Evolutionary conservation across 2,797 vertebrate genomes (phyloP).

Genomic region (Vultur gryphus): DNA sequence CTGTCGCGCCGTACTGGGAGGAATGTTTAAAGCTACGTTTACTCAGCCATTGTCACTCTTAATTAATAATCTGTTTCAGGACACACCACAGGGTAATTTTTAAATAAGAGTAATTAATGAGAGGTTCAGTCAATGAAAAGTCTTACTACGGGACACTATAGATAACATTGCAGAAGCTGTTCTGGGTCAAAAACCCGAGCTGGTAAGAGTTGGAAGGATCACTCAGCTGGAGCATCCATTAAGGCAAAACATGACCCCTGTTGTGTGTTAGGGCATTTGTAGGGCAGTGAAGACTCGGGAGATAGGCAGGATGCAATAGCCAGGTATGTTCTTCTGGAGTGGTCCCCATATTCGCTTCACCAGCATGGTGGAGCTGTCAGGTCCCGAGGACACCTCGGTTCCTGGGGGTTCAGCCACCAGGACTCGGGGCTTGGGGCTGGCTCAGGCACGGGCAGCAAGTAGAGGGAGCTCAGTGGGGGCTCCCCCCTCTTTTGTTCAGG

Average conservation of each 20-base stretch:
- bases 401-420: background rate
- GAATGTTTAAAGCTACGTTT: background rate
- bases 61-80: background rate
- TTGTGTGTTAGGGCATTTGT: background rate
- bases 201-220: background rate
- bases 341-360: background rate
- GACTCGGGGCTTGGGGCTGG: background rate
- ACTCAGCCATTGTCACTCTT: background rate
- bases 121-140: background rate
- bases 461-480: background rate
- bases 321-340: background rate
- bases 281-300: background rate
- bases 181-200: background rate
- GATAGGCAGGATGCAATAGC: background rate
- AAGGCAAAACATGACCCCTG: background rate
- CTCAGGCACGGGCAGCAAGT: background rate
- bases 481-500: background rate
- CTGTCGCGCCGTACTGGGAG: background rate
- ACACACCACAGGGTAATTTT: background rate
- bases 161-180: background rate
- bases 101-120: background rate
- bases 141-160: background rate
- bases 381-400: accelerated
- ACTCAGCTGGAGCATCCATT: background rate
- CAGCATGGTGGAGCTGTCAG: accelerated